Evolutionary conservation across 2,888 invertebrate species (phyloP).

Genomic region (Tryphoninae sp.): DNA sequence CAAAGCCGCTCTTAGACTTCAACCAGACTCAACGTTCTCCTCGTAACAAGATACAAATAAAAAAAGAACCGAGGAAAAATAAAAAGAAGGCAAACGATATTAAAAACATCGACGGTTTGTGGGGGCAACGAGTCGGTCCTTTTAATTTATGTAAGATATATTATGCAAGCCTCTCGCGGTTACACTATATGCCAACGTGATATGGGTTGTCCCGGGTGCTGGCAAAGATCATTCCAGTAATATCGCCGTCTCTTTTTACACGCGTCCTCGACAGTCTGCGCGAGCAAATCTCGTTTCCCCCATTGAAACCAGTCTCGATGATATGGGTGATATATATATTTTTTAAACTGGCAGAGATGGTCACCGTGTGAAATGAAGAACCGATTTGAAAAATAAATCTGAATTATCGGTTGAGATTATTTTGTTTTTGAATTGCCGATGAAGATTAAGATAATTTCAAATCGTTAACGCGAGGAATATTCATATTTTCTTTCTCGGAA

Average conservation of each 20-base stretch:
- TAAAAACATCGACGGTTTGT: constrained; percentile 54
- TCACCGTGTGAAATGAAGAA: background rate
- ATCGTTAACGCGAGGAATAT: too few relatives aligned
- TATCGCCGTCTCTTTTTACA: constrained; percentile 51
- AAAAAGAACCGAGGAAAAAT: constrained; percentile 32
- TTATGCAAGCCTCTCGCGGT: constrained; percentile 62
- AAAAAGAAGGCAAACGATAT: constrained; percentile 32
- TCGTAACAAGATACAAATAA: background rate
- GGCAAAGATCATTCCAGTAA: constrained; percentile 49
- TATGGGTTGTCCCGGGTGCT: constrained; percentile 47
- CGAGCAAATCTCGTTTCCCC: constrained; percentile 13
- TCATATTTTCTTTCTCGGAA: too few relatives aligned
- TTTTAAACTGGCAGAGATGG: background rate
- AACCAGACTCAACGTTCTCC: constrained; percentile 8
- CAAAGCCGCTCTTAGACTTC: background rate
- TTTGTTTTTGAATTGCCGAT: too few relatives aligned
- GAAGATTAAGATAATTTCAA: too few relatives aligned
- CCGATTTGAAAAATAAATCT: background rate
- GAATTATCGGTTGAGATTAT: too few relatives aligned
- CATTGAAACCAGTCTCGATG: background rate
- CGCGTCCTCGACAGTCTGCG: constrained; percentile 45
- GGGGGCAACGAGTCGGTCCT: constrained; percentile 65
- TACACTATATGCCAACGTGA: constrained; percentile 54
- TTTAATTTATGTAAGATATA: constrained; percentile 67
- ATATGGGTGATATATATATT: background rate